phyloP scores from a whole-genome alignment of 2,113 vertebrate genomes.

The Chlamydotis undulata region DNA sequence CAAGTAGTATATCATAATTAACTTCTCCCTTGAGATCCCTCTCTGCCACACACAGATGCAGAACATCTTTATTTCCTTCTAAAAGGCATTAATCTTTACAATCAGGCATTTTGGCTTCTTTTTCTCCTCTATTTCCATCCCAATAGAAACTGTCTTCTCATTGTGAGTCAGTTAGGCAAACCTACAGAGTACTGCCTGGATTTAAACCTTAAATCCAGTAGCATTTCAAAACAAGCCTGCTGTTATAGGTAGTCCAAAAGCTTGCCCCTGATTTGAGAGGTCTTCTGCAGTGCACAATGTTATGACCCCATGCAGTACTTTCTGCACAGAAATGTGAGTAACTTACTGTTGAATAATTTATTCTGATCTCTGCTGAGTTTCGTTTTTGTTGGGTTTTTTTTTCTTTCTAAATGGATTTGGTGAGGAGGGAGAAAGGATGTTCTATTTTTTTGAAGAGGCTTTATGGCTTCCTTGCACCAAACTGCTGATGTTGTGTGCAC shows the following conservation, averaged over 20 bases:
- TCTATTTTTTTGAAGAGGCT: neutral
- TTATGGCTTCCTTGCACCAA: neutral
- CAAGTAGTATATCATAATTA: neutral
- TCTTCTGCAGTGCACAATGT: neutral
- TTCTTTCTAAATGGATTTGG: neutral
- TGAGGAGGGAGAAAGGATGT: neutral
- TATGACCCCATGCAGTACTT: neutral
- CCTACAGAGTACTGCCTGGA: neutral
- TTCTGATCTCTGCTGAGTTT: neutral
- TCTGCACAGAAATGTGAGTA: neutral
- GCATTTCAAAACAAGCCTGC: constrained; percentile 38
- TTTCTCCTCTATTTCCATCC: neutral
- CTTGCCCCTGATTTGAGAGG: neutral
- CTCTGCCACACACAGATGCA: neutral
- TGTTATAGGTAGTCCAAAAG: neutral
- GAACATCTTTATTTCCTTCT: constrained; percentile 42
- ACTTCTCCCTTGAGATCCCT: neutral
- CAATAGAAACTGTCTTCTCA: neutral
- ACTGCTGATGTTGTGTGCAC: neutral
- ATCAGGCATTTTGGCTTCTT: constrained; percentile 2
- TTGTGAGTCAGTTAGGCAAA: neutral
- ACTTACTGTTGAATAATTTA: neutral
- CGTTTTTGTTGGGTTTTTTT: neutral
- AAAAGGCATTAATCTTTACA: constrained; percentile 44
- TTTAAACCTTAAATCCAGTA: constrained; percentile 23